Conservation (phyloP, 2,888 invertebrate species). For the Neoaliturus tenellus region DNA sequence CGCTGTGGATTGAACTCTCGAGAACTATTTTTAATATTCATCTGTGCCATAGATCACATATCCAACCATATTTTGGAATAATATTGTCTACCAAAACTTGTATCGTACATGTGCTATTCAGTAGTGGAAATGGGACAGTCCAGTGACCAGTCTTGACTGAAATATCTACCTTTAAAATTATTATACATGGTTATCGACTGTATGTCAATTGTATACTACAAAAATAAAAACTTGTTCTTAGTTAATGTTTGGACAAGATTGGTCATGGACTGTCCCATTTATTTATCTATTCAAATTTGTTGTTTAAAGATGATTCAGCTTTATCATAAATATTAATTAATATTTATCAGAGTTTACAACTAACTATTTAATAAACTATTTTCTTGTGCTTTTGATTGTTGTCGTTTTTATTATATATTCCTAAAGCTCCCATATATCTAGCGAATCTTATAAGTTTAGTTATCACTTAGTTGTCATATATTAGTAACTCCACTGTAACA, state of each 20-base stretch:
- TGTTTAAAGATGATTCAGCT: slow-evolving; percentile 31
- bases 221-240: not conserved
- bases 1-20: not conserved
- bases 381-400: slow-evolving; percentile 33
- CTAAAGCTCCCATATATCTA: too few relatives aligned
- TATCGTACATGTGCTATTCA: slow-evolving; percentile 38
- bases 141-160: not conserved
- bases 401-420: not conserved
- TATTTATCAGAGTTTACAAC: slow-evolving; percentile 40
- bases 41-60: slow-evolving; percentile 47
- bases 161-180: not conserved
- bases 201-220: not conserved
- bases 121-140: not conserved
- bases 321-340: not conserved
- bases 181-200: not conserved
- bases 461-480: too few relatives aligned
- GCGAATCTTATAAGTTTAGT: too few relatives aligned
- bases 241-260: not conserved
- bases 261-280: not conserved
- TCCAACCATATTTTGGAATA: slow-evolving; percentile 41
- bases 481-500: too few relatives aligned
- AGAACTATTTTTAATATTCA: slow-evolving; percentile 34
- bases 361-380: slow-evolving; percentile 49
- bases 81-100: slow-evolving; percentile 34
- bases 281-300: not conserved